Evolutionary conservation across 2,888 invertebrate genomes (phyloP), one percentile per base, ranked within the genome.

Genomic region (Nasonia oneida): DNA sequence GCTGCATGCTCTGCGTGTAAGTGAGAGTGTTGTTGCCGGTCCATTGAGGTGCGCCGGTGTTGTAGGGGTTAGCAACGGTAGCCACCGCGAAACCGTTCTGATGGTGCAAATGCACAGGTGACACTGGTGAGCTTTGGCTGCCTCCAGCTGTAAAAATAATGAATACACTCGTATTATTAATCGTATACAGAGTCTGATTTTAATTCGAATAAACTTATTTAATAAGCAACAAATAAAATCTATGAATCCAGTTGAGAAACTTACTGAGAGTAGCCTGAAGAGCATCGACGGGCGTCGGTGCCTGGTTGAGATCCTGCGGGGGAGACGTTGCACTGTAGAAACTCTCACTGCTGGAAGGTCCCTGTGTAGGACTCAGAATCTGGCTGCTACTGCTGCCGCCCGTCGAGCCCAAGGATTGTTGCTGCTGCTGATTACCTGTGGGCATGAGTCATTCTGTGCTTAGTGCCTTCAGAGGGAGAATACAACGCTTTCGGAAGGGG

Each of bases 21-120:
- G 98, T 98, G 84, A 98, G 95, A 42, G 98, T 98, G 93, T 97
- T 98, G 88, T 96, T 97, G 33, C 98, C 98, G 3, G 97, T 97
- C 98, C 98, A 98, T 92, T 95, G 95, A 1, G 95, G 94, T 14
- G 94, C 94, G 10, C 94, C 94, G 5, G 94, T 91, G 87, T 93
- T 92, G 80, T 93, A 92, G 67, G 93, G 90, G 89, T 92, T 91
- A 18, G 91, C 89, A 23, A 90, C 91, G 12, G 93, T 89, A 0
- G 91, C 92, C 3, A 93, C 93, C 39, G 93, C 92, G 86, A 94
- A 94, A 74, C 94, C 94, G 88, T 94, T 94, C 87, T 94, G 94
- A 88, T 93, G 93, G 87, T 94, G 94, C 57, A 94, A 90, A 89
- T 94, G 94, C 23, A 93, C 93, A 67, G 94, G 94, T 8, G 94